These are phyloP conservation scores for Hyposoter didymator DNA, from an alignment of 2,888 invertebrate genomes.

Conservation along the genomic window DNA sequence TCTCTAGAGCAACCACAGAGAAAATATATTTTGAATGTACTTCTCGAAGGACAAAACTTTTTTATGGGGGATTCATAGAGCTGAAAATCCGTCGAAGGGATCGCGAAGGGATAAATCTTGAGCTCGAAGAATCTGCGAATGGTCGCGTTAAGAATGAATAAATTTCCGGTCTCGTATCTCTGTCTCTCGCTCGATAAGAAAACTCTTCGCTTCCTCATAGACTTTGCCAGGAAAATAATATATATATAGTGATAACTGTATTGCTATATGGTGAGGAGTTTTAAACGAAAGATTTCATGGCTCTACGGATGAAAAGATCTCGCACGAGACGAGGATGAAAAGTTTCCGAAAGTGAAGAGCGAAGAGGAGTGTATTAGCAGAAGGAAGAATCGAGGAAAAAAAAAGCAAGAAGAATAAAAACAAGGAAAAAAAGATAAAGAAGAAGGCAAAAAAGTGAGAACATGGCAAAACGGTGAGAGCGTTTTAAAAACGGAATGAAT, in stretches of 20 bases:
- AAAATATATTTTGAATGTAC: not conserved
- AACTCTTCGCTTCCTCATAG: slow-evolving; percentile 48
- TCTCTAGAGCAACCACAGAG: not conserved
- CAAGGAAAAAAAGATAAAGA: slow-evolving; percentile 6
- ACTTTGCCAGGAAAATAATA: not conserved
- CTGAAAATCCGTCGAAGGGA: slow-evolving; percentile 26
- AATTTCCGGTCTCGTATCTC: slow-evolving; percentile 53
- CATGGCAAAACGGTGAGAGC: slow-evolving; percentile 47
- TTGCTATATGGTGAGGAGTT: slow-evolving; percentile 21
- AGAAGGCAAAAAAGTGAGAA: slow-evolving; percentile 20
- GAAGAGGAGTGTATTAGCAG: slow-evolving; percentile 9
- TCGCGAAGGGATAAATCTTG: slow-evolving; percentile 6
- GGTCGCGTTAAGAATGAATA: slow-evolving; percentile 63
- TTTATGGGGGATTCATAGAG: slow-evolving; percentile 6
- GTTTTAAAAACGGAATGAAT: slow-evolving; percentile 54
- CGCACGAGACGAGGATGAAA: slow-evolving; percentile 40
- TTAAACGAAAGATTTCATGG: slow-evolving; percentile 63
- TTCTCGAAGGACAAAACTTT: not conserved
- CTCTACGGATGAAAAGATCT: slow-evolving; percentile 62
- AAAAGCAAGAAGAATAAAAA: not conserved
- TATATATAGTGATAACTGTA: not conserved
- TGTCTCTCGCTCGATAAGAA: slow-evolving; percentile 50
- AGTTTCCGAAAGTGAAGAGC: slow-evolving; percentile 34
- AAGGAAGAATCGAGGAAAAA: slow-evolving; percentile 18
- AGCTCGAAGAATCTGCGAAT: slow-evolving; percentile 23